These are phyloP conservation scores for Amaurobius ferox DNA, from an alignment of 2,888 invertebrate species.

Conservation along the genomic window DNA sequence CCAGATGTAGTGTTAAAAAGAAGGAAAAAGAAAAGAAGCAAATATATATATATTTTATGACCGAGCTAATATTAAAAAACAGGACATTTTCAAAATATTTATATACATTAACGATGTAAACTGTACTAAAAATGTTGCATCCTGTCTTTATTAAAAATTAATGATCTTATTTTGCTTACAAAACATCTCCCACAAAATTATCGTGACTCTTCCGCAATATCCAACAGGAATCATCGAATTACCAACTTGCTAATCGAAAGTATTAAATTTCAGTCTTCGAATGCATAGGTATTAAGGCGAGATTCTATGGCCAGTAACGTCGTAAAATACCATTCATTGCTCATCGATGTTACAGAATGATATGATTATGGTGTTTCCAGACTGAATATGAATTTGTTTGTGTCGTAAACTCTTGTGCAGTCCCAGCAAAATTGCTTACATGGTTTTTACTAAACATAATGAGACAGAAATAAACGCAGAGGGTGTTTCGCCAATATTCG, in stretches of 20 bases:
- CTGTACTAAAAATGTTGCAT: no score
- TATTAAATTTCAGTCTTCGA: constrained; percentile 15
- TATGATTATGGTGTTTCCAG: neutral
- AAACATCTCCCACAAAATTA: no score
- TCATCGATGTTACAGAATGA: neutral
- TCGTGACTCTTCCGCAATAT: no score
- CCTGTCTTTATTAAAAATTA: no score
- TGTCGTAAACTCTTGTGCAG: neutral
- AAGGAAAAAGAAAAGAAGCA: no score
- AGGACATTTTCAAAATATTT: no score
- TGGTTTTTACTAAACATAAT: neutral
- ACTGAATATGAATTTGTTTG: neutral
- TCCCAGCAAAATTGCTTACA: neutral
- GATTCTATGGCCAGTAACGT: constrained; percentile 27
- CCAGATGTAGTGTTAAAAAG: no score
- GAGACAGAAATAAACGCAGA: neutral
- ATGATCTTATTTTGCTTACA: no score
- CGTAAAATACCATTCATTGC: constrained; percentile 19
- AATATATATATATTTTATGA: no score
- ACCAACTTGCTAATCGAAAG: constrained; percentile 4
- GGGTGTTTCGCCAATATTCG: neutral
- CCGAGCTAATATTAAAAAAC: no score
- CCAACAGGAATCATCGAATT: neutral
- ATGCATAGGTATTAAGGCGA: constrained; percentile 23
- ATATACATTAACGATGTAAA: no score